A percentile compares a stretch with the other conserved stretches of the same genome.
Conservation (phyloP, 35 echinoderm and acorn worm genomes). For the Strongylocentrotus purpuratus region DNA sequence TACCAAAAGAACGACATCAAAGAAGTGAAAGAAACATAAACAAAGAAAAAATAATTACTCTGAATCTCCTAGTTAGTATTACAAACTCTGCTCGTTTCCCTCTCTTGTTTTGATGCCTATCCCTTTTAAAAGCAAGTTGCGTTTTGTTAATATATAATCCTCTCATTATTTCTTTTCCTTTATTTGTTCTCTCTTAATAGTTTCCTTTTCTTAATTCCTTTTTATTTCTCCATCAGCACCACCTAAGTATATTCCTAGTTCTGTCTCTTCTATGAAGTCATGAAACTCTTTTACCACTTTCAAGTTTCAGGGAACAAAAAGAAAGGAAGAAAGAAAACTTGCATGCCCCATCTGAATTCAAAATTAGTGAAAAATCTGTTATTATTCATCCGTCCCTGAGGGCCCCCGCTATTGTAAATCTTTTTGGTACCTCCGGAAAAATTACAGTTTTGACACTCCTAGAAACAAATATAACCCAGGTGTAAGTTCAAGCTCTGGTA, state of each 20-base stretch:
- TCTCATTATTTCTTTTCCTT: background rate
- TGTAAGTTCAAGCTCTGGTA: background rate
- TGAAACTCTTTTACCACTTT: background rate
- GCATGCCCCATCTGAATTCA: background rate
- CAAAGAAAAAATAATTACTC: too few species aligned
- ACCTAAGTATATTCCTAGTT: background rate
- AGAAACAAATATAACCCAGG: constrained; percentile 37
- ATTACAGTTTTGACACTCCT: constrained; percentile 12
- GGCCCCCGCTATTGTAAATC: background rate
- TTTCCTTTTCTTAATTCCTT: background rate
- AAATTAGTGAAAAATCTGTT: background rate
- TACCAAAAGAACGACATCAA: too few species aligned
- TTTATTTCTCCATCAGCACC: background rate
- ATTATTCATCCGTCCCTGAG: background rate
- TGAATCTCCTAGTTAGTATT: too few species aligned
- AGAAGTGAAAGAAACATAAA: too few species aligned
- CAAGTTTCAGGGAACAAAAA: background rate
- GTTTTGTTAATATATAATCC: background rate
- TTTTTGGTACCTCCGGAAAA: background rate
- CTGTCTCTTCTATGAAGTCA: background rate
- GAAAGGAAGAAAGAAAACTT: background rate
- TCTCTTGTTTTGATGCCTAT: too few species aligned
- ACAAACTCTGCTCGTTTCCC: too few species aligned
- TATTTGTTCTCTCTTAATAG: background rate
- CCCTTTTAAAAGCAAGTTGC: too few species aligned